phyloP scores from a whole-genome alignment of 2,797 vertebrate species.

The Siniperca scherzeri region DNA sequence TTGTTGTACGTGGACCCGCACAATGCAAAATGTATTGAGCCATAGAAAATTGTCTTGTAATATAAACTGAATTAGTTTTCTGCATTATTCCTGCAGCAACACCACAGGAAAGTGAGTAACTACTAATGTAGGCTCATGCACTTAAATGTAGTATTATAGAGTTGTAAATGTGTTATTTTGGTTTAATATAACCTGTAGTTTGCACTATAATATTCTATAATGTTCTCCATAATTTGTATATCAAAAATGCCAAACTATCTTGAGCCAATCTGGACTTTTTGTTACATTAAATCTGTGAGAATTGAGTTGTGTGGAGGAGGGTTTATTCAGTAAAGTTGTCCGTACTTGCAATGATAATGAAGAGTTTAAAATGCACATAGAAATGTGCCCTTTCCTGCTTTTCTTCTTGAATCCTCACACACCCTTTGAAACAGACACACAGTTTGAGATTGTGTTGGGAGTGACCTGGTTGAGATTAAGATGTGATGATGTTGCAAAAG shows the following conservation, averaged over 20 bases:
- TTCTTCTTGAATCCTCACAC: background rate
- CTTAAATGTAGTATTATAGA: background rate
- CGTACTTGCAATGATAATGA: background rate
- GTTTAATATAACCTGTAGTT: background rate
- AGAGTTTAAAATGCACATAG: background rate
- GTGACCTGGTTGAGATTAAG: background rate
- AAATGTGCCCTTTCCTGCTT: slow-evolving; percentile 12
- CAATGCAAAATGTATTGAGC: background rate
- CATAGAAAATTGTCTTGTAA: background rate
- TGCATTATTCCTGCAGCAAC: background rate
- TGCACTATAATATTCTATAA: background rate
- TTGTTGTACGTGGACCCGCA: background rate
- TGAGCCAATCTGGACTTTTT: background rate
- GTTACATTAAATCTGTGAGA: background rate
- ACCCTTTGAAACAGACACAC: background rate
- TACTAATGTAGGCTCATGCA: background rate
- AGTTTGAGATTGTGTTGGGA: background rate
- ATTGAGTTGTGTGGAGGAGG: background rate
- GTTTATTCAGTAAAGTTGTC: background rate
- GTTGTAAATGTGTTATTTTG: background rate
- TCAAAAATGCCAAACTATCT: background rate
- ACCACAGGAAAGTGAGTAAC: background rate
- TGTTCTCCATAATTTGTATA: background rate
- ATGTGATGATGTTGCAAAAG: background rate
- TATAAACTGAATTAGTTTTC: background rate